phyloP scores from a whole-genome alignment of 2,888 invertebrate species.

The Pachliopta kotzebuea region DNA sequence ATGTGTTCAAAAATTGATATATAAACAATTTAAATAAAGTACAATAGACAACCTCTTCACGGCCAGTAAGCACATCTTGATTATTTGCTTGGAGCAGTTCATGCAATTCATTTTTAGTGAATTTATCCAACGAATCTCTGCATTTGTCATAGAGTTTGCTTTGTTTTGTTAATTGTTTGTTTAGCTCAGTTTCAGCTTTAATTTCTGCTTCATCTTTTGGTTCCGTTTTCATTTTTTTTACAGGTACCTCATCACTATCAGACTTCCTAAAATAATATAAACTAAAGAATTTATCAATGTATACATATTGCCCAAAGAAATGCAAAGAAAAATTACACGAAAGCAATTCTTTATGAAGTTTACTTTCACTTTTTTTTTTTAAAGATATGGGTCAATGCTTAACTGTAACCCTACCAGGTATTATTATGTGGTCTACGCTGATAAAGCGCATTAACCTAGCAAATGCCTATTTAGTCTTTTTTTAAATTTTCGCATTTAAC shows the following conservation, averaged over 20 bases:
- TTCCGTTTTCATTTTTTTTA: slow-evolving; percentile 86
- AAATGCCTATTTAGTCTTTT: too few relatives aligned
- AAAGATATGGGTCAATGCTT: too few relatives aligned
- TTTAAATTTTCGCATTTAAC: too few relatives aligned
- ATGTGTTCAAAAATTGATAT: not conserved
- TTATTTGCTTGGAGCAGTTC: slow-evolving; percentile 85
- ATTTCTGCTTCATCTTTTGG: slow-evolving; percentile 76
- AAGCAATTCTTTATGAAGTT: too few relatives aligned
- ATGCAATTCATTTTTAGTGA: slow-evolving; percentile 82
- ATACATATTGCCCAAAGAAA: too few relatives aligned
- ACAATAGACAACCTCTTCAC: slow-evolving; percentile 77
- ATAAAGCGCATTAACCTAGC: too few relatives aligned
- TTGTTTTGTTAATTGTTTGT: slow-evolving; percentile 85
- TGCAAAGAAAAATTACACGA: too few relatives aligned
- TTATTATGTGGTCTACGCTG: too few relatives aligned
- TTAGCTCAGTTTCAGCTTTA: slow-evolving; percentile 73
- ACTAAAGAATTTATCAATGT: not conserved
- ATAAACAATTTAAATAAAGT: not conserved
- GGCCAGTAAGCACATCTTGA: slow-evolving; percentile 84
- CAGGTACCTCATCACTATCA: slow-evolving; percentile 77
- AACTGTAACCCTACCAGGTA: too few relatives aligned
- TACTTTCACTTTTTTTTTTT: too few relatives aligned
- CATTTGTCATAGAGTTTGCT: slow-evolving; percentile 79
- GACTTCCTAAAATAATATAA: slow-evolving; percentile 45
- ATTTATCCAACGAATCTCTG: slow-evolving; percentile 54